Evolutionary conservation across 2,113 vertebrate species (phyloP).

Genomic region (Oncorhynchus mykiss): DNA sequence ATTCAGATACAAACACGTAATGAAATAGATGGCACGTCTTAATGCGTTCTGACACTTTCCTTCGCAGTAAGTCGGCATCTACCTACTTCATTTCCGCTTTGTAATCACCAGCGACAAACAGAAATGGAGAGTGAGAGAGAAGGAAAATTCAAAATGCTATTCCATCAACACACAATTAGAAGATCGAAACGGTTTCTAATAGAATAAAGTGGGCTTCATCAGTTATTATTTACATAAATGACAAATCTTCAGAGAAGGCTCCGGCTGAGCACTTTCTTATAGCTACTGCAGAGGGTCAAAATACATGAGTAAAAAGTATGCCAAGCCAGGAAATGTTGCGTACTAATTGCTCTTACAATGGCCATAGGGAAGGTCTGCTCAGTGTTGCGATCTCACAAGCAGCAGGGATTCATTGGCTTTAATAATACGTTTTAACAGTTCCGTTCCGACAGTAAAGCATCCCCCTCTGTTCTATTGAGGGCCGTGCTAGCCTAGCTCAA

Average conservation of each 20-base stretch:
- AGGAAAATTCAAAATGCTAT: constrained; percentile 50
- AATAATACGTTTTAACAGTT: constrained; percentile 45
- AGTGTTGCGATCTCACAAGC: constrained; percentile 32
- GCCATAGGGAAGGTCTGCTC: constrained; percentile 45
- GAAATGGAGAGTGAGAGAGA: constrained; percentile 59
- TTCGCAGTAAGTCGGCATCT: not conserved
- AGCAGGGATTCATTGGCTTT: constrained; percentile 46
- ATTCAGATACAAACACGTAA: no score
- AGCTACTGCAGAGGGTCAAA: constrained; percentile 18
- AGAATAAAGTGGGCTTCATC: constrained; percentile 21
- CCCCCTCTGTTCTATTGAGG: constrained; percentile 13
- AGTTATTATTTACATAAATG: constrained; percentile 69
- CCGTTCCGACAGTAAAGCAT: constrained; percentile 29
- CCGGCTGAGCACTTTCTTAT: constrained; percentile 43
- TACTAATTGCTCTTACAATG: constrained; percentile 48
- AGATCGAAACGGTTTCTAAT: not conserved
- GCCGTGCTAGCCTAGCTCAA: constrained; percentile 60
- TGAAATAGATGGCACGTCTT: no score
- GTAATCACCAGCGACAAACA: constrained; percentile 56
- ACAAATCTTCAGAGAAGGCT: constrained; percentile 57
- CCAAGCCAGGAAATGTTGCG: constrained; percentile 49
- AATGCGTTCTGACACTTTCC: no score
- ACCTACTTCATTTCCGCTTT: not conserved
- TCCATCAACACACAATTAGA: constrained; percentile 54
- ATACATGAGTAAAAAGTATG: not conserved